Conservation (phyloP, 2,888 invertebrate species). For the Listrodromus nycthemerus region DNA sequence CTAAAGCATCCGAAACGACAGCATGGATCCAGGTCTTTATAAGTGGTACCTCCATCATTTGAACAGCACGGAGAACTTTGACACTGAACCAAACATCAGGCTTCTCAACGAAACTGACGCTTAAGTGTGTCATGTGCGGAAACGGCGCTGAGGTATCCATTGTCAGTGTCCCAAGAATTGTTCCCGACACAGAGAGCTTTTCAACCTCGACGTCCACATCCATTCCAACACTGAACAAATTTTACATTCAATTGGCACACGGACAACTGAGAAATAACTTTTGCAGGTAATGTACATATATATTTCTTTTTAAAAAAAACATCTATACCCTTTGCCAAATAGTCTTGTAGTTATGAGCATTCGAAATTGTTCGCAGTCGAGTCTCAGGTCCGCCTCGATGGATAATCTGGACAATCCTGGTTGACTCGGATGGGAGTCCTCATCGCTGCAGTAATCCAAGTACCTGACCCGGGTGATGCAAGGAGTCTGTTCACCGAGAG, state of each 20-base stretch:
- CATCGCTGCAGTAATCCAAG: constrained; percentile 77
- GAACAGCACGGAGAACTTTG: constrained; percentile 84
- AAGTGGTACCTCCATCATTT: constrained; percentile 86
- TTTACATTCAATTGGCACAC: background rate
- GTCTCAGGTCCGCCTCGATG: constrained; percentile 84
- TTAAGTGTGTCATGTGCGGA: constrained; percentile 85
- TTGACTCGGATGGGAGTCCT: constrained; percentile 70
- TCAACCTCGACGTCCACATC: constrained; percentile 85
- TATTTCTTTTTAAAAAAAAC: background rate
- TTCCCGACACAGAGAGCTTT: constrained; percentile 85
- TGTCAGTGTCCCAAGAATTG: constrained; percentile 84
- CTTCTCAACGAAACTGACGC: constrained; percentile 85
- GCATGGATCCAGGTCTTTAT: constrained; percentile 86
- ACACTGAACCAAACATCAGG: constrained; percentile 86
- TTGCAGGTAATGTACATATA: background rate
- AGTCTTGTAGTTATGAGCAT: constrained; percentile 85
- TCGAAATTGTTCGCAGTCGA: constrained; percentile 85
- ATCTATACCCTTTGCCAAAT: constrained; percentile 82
- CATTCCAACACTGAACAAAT: constrained; percentile 83
- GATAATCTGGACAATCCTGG: constrained; percentile 81
- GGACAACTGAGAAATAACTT: background rate
- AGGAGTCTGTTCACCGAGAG: constrained; percentile 84
- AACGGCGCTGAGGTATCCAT: constrained; percentile 85
- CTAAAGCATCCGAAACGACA: constrained; percentile 85
- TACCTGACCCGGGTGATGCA: constrained; percentile 81